Evolutionary conservation across 2,888 invertebrate species (phyloP).

Genomic region (Hirtodrosophila histrioides): DNA sequence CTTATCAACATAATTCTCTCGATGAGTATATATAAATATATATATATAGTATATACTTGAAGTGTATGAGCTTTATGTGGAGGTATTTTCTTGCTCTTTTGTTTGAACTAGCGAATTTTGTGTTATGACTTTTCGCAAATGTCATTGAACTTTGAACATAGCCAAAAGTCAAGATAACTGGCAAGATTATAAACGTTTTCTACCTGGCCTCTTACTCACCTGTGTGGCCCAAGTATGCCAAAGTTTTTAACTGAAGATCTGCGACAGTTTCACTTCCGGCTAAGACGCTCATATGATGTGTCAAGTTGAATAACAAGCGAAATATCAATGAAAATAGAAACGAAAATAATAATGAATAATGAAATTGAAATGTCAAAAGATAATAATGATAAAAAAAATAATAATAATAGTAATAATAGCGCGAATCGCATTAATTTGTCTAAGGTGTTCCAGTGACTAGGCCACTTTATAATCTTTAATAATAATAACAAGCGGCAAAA

Average conservation of each 20-base stretch:
- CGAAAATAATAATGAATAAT: constrained; percentile 23
- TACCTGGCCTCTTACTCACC: constrained; percentile 9
- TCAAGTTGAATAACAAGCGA: constrained; percentile 44
- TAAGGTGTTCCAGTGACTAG: constrained; percentile 31
- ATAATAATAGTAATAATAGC: constrained; percentile 27
- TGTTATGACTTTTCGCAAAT: background rate
- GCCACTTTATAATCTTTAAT: constrained; percentile 56
- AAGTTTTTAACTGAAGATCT: constrained; percentile 1
- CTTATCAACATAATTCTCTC: too few relatives aligned
- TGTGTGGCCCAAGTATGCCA: constrained; percentile 14
- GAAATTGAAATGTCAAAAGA: constrained; percentile 44
- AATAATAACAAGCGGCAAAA: constrained; percentile 54
- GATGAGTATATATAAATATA: too few relatives aligned
- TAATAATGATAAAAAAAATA: constrained; percentile 10
- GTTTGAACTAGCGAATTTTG: background rate
- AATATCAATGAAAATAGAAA: constrained; percentile 3
- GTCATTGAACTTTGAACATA: background rate
- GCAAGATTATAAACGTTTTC: constrained; percentile 4
- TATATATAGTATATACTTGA: too few relatives aligned
- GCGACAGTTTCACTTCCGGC: constrained; percentile 47
- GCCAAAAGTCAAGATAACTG: background rate
- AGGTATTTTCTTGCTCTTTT: background rate
- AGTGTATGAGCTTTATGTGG: too few relatives aligned
- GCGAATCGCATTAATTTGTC: constrained; percentile 27
- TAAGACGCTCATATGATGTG: constrained; percentile 12